Percentiles rank a stretch among this genome's conserved stretches.
Evolutionary conservation across 2,888 invertebrate genomes (phyloP).

Genomic region (Agrochola lota): DNA sequence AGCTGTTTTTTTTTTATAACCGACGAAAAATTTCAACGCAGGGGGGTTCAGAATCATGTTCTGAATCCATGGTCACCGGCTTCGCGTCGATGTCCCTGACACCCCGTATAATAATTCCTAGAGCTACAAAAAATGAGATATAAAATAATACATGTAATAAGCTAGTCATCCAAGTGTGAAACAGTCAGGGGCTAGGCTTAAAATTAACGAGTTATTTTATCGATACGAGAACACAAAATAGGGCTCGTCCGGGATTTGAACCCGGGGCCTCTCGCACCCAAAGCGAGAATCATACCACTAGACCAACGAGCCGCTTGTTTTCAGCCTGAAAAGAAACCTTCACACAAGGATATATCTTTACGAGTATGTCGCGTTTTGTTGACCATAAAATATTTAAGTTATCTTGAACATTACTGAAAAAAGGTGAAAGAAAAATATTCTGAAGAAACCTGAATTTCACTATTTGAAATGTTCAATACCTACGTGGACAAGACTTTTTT

Average conservation of each 20-base stretch:
- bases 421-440: neutral
- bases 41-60: no score
- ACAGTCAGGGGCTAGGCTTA: neutral
- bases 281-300: constrained; percentile 59
- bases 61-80: no score
- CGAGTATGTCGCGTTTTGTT: neutral
- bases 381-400: neutral
- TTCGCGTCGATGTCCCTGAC: no score
- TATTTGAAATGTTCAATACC: neutral
- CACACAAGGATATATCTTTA: neutral
- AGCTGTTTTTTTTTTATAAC: no score
- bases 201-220: neutral
- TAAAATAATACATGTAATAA: neutral
- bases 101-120: no score
- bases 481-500: neutral
- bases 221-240: constrained; percentile 1
- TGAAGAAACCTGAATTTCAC: neutral
- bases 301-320: constrained; percentile 51
- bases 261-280: constrained; percentile 57
- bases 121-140: no score
- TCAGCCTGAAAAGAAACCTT: constrained; percentile 23
- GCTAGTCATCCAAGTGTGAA: no score
- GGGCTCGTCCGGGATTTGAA: constrained; percentile 60
- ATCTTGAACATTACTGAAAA: neutral
- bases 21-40: no score